A percentile compares a stretch with the other conserved stretches of the same genome.
Evolutionary conservation across 2,797 vertebrate genomes (phyloP).

Genomic region (Phrynocephalus vlangalii): DNA sequence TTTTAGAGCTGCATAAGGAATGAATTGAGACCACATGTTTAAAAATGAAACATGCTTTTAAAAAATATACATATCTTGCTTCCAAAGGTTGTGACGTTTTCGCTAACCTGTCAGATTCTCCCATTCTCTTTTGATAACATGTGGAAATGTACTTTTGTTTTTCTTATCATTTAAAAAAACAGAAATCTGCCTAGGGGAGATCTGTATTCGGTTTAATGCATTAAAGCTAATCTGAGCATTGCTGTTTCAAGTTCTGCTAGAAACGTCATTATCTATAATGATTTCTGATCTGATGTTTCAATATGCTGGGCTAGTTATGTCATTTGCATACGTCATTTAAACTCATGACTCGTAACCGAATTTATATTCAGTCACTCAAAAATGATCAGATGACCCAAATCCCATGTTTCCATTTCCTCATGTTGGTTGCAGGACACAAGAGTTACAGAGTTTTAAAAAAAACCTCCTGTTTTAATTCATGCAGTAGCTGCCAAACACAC

Average conservation of each 20-base stretch:
- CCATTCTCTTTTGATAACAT: constrained; percentile 36
- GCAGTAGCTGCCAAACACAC: background rate
- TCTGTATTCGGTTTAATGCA: constrained; percentile 5
- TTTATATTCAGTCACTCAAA: constrained; percentile 15
- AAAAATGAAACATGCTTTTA: background rate
- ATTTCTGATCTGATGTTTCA: constrained; percentile 28
- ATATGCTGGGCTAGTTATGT: constrained; percentile 19
- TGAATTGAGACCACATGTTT: background rate
- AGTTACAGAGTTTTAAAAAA: background rate
- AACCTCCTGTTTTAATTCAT: background rate
- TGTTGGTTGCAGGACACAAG: background rate
- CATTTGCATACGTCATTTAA: constrained; percentile 33
- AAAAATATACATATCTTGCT: background rate
- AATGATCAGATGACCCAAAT: background rate
- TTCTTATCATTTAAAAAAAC: constrained; percentile 1
- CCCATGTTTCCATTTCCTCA: background rate
- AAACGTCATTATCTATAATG: constrained; percentile 40
- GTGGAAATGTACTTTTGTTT: constrained; percentile 12
- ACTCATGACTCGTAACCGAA: background rate
- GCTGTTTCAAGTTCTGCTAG: constrained; percentile 34
- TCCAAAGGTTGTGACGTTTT: constrained; percentile 28
- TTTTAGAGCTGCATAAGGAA: background rate
- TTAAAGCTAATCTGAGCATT: constrained; percentile 23
- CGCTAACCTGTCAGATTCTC: background rate
- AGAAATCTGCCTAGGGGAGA: constrained; percentile 38